Base-by-base conservation (phyloP, 2,888 invertebrate genomes). In the Caenorhabditis sp. region DNA sequence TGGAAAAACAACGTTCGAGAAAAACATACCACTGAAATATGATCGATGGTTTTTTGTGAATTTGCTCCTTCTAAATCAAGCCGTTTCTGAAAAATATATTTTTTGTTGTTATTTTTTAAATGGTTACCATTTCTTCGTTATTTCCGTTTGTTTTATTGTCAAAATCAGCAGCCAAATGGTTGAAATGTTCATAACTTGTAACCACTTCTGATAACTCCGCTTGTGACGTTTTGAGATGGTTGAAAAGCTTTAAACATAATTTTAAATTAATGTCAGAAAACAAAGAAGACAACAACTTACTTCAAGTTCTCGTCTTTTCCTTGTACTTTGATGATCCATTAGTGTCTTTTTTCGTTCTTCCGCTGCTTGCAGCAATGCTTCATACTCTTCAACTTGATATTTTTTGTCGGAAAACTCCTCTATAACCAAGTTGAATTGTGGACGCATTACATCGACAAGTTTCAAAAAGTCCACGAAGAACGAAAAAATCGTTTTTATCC, bases 381-480 rank as follows among this genome's bases (percentile, higher is more conserved):
- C 50, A 50, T 66, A 10, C 2, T n/a, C 3, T 19, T 66, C 60
- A 27, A 61, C 23, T 24, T 61, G 57, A 6, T 21, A 8, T n/a
- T 61, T 60, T 27, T 43, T 58, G 5, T 67, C 50, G 23, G 63
- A 58, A 43, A 71, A 71, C 14, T 71, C 71, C 21, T 67, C 71
- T 51, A 54, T 37, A 49, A 71, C 62, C 12, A 63, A 57, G 23
- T 60, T 58, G 51, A 66, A 71, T 0, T 60, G 21, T n/a, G 71
- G 71, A 1, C 58, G 2, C 6, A 60, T 60, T 5, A 54, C 37
- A 5, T 58, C 63, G 37, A 62, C 43, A 50, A 71, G 43, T 43
- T 31, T 62, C 10, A 71, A 51, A 43, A 63, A 71, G 27, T 71
- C 71, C 6, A 57, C 63, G 14, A 71, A 60, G 14, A 71, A 71